A percentile compares a stretch with the other conserved stretches of the same genome.
Evolutionary conservation across 2,888 invertebrate species (phyloP).

Genomic region (Spilarctia lutea): DNA sequence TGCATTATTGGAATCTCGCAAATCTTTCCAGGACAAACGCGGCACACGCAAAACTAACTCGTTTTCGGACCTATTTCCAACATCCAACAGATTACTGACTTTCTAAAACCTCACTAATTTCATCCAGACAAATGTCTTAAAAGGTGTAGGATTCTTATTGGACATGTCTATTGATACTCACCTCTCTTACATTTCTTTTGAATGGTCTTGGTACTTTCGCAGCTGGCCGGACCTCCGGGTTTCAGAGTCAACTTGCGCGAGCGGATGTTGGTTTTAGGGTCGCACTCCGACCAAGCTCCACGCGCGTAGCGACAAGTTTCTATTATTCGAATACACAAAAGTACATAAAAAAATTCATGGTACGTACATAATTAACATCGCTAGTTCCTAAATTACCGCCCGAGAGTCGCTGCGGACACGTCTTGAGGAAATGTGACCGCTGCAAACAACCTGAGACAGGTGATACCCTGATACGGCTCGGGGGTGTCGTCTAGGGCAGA

Average conservation of each 20-base stretch:
- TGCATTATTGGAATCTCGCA: background rate
- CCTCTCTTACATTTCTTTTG: constrained; percentile 98
- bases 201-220: constrained; percentile 94
- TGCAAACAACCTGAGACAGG: no score
- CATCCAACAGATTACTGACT: background rate
- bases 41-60: background rate
- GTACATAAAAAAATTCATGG: constrained; percentile 12
- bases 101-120: background rate
- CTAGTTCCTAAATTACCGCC: no score
- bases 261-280: constrained; percentile 93
- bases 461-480: no score
- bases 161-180: constrained; percentile 58
- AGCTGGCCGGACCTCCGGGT: constrained; percentile 92
- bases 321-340: constrained; percentile 58
- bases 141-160: background rate
- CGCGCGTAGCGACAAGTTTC: constrained; percentile 94
- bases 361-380: background rate
- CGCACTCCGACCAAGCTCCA: constrained; percentile 96
- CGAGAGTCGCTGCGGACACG: no score
- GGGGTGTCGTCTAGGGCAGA: no score
- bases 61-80: background rate
- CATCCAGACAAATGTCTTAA: background rate
- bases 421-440: no score
- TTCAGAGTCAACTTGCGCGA: constrained; percentile 94
- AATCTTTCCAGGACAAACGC: background rate